Evolutionary conservation across 2,797 vertebrate species (phyloP).

Genomic region (Rhinatrema bivittatum): DNA sequence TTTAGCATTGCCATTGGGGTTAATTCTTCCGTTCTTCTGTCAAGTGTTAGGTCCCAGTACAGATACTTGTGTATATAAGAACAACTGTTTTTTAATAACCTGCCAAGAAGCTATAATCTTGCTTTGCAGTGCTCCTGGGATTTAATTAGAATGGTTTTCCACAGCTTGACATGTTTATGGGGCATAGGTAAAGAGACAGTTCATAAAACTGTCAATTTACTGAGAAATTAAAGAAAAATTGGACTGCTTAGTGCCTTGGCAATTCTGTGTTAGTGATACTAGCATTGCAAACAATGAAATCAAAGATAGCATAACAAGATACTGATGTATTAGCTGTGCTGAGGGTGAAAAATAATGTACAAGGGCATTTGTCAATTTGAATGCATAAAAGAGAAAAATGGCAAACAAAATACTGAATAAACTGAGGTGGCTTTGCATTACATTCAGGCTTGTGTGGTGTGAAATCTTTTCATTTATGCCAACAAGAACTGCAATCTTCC

Average conservation of each 20-base stretch:
- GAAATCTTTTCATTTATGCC: slow-evolving; percentile 27
- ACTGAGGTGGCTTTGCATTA: slow-evolving; percentile 17
- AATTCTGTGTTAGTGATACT: slow-evolving; percentile 56
- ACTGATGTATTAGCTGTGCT: slow-evolving; percentile 60
- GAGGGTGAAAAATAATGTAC: slow-evolving; percentile 58
- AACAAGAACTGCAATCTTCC: slow-evolving; percentile 27
- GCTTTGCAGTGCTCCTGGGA: slow-evolving; percentile 53
- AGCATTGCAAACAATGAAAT: slow-evolving; percentile 59
- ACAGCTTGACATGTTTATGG: slow-evolving; percentile 72
- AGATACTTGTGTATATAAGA: slow-evolving; percentile 65
- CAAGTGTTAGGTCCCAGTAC: slow-evolving; percentile 49
- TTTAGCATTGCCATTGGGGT: slow-evolving; percentile 39
- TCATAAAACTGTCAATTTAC: slow-evolving; percentile 79
- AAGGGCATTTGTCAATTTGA: slow-evolving; percentile 64
- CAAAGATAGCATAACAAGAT: slow-evolving; percentile 62
- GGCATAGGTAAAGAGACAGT: slow-evolving; percentile 74
- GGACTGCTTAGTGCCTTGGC: slow-evolving; percentile 62
- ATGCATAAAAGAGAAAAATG: slow-evolving; percentile 47
- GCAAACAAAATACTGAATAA: slow-evolving; percentile 34
- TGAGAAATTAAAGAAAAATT: slow-evolving; percentile 74
- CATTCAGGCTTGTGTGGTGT: slow-evolving; percentile 19
- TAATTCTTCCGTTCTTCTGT: slow-evolving; percentile 53
- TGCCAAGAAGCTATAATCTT: slow-evolving; percentile 69
- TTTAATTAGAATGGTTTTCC: slow-evolving; percentile 71
- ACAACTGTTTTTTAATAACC: slow-evolving; percentile 75